Evolutionary conservation across 2,888 invertebrate genomes (phyloP), one percentile per base, ranked within the genome.

Genomic region (Drosophila anomelani): DNA sequence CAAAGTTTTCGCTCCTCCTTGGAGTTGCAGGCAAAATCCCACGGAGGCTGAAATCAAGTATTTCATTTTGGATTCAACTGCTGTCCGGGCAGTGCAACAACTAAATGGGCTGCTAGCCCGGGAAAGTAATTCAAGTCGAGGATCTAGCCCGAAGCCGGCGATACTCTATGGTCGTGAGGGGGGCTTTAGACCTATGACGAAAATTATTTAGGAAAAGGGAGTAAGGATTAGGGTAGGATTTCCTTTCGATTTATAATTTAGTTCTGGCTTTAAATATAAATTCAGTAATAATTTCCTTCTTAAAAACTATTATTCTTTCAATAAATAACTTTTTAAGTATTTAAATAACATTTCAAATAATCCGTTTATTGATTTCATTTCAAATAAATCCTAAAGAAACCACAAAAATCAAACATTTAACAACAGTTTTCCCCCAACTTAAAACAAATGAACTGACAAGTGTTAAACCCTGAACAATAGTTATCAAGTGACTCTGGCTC

Each of bases 51-150:
- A 89, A 85, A 88, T 89, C 85, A 85, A 89, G 81, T 86, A 88
- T 85, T 85, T 85, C 88, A 89, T 89, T 85, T 85, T 85, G 88
- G 76, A 87, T 88, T 83, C 85, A 88, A 85, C 84, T 84, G 84
- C 89, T 84, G 84, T 84, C 84, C 87, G 80, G 85, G 89, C 85
- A 76, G 67, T 85, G 88, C 85, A 89, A 78, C 81, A 64, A 85
- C 86, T 80, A 82, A 83, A 81, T 77, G 80, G 81, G 46, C 43
- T 26, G 46, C 43, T 26, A 15, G 43, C 58, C 67, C 58, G 15
- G 58, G 46, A 85, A 78, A 80, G 75, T 73, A 73, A 76, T 70
- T 43, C 51, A 69, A 70, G 43, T 56, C 43, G 15, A 20, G 36
- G n/a, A 47, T 23, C 38, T 26, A 23, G 32, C 38, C 34, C 72